phyloP scores from a whole-genome alignment of 2,797 vertebrate species.

The Dipus sagitta region DNA sequence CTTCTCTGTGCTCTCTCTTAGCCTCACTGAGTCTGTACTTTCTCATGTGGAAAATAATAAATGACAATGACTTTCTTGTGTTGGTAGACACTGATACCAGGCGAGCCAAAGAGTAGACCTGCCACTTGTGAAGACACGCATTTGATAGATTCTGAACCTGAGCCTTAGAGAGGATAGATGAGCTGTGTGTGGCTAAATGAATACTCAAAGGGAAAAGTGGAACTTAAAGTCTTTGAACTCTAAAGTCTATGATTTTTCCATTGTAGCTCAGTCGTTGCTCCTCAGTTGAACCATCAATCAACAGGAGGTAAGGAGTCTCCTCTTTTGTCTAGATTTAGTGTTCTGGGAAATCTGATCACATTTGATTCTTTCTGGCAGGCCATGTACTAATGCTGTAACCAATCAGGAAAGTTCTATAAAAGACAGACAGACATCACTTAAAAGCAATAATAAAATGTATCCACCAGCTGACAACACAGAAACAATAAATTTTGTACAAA shows the following conservation, averaged over 20 bases:
- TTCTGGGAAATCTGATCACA: slow-evolving; percentile 12
- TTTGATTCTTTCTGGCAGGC: slow-evolving; percentile 46
- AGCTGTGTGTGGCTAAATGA: slow-evolving; percentile 28
- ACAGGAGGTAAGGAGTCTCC: background rate
- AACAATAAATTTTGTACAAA: slow-evolving; percentile 54
- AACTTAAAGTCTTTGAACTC: slow-evolving; percentile 37
- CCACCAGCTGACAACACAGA: background rate
- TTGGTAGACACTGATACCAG: background rate
- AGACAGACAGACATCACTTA: slow-evolving; percentile 36
- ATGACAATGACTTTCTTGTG: background rate
- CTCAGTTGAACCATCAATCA: slow-evolving; percentile 21
- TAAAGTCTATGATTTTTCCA: slow-evolving; percentile 54
- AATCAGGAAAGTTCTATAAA: slow-evolving; percentile 43
- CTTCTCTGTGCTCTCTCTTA: background rate
- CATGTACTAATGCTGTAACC: background rate
- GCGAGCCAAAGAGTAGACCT: background rate
- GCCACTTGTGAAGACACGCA: background rate
- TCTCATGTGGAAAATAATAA: slow-evolving; percentile 41
- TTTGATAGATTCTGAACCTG: slow-evolving; percentile 8
- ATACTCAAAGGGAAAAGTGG: background rate
- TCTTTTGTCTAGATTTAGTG: slow-evolving; percentile 32
- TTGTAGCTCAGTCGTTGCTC: slow-evolving; percentile 46
- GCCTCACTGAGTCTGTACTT: background rate
- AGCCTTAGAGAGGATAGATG: slow-evolving; percentile 3
- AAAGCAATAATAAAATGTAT: slow-evolving; percentile 56